Conservation (phyloP, 2,113 vertebrate species). For the Podiceps cristatus region DNA sequence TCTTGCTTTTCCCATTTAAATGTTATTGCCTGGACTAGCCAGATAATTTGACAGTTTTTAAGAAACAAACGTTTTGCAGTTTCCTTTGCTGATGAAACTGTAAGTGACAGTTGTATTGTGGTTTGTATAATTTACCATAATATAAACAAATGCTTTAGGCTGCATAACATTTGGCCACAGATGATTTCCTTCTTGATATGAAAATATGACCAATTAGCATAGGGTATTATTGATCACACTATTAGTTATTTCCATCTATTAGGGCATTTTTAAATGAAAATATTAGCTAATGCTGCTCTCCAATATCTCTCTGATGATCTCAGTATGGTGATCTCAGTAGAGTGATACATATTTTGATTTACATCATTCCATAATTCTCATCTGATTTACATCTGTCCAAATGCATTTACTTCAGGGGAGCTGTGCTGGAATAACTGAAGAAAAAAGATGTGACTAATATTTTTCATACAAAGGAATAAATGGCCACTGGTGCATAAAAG, state of each 20-base stretch:
- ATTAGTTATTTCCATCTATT: background rate
- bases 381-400: background rate
- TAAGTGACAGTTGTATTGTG: background rate
- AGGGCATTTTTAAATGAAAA: background rate
- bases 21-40: background rate
- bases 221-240: background rate
- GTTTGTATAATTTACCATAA: background rate
- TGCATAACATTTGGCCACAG: background rate
- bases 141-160: background rate
- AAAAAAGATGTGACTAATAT: background rate
- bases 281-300: background rate
- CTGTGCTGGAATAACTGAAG: background rate
- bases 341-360: background rate
- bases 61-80: background rate
- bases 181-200: background rate
- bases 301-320: background rate
- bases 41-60: background rate
- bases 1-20: background rate
- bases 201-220: background rate
- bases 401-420: background rate
- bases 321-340: background rate
- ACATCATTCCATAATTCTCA: background rate
- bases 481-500: background rate
- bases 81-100: background rate
- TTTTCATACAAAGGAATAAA: background rate